phyloP scores from a whole-genome alignment of 1,140 invertebrate species.

The Drosophila kurseongensis region DNA sequence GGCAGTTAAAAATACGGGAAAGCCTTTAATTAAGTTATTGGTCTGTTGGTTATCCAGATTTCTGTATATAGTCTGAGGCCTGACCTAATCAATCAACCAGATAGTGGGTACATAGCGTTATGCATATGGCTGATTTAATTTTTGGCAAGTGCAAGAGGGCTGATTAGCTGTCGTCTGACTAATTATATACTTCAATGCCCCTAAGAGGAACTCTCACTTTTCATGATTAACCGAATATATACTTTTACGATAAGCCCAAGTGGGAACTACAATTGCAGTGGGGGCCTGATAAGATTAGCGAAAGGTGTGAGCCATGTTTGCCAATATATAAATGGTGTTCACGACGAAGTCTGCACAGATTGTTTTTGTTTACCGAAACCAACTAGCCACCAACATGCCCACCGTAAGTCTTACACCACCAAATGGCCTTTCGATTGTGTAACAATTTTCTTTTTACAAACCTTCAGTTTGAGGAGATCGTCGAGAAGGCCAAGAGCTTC shows the following conservation, averaged over 20 bases:
- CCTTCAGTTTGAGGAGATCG: slow-evolving; percentile 78
- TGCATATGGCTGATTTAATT: slow-evolving; percentile 28
- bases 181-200: slow-evolving; percentile 35
- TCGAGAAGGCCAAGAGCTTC: slow-evolving; percentile 91
- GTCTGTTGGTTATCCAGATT: slow-evolving; percentile 25
- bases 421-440: background rate
- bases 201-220: slow-evolving; percentile 33
- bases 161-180: slow-evolving; percentile 37
- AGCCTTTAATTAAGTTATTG: slow-evolving; percentile 33
- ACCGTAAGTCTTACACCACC: slow-evolving; percentile 58
- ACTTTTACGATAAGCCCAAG: slow-evolving; percentile 28
- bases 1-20: background rate
- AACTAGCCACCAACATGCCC: slow-evolving; percentile 59
- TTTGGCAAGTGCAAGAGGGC: slow-evolving; percentile 38
- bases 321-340: slow-evolving; percentile 60
- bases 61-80: slow-evolving; percentile 6
- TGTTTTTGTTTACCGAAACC: slow-evolving; percentile 58
- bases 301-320: slow-evolving; percentile 49
- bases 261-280: slow-evolving; percentile 52
- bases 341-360: slow-evolving; percentile 48
- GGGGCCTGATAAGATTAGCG: slow-evolving; percentile 63
- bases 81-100: slow-evolving; percentile 56
- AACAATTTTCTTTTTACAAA: background rate
- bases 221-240: slow-evolving; percentile 31
- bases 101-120: slow-evolving; percentile 17